Percentiles rank a stretch among this genome's conserved stretches.
Evolutionary conservation across 2,888 invertebrate species (phyloP).

Genomic region (Caenorhabditis sinica): DNA sequence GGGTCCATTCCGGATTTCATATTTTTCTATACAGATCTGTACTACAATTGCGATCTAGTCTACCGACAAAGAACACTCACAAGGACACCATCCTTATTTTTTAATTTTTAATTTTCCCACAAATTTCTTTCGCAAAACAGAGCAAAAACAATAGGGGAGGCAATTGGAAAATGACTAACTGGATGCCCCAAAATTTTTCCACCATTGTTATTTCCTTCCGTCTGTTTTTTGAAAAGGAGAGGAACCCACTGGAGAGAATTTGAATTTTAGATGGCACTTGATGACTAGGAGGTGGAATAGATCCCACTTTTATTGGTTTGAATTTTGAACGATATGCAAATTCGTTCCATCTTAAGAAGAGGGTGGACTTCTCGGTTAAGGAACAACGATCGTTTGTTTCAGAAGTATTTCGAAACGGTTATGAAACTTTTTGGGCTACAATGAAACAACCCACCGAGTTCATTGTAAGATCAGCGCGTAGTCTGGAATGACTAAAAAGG

Average conservation of each 20-base stretch:
- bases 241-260: not conserved
- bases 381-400: not conserved
- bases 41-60: not conserved
- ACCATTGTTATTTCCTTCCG: conserved; percentile 9
- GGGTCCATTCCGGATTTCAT: not conserved
- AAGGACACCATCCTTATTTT: not conserved
- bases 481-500: conserved; percentile 24
- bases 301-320: not conserved
- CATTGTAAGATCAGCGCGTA: conserved; percentile 2
- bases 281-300: not conserved
- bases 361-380: not conserved
- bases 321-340: conserved; percentile 27
- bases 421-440: not conserved
- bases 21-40: not conserved
- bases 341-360: too few species aligned
- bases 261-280: conserved; percentile 17
- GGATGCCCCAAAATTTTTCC: conserved; percentile 1
- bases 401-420: not conserved
- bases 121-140: conserved; percentile 2
- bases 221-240: not conserved
- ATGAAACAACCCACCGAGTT: not conserved
- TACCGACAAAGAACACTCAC: conserved; percentile 3
- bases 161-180: conserved; percentile 31
- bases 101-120: not conserved
- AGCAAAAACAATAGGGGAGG: conserved; percentile 11